Conservation (phyloP, 2,113 vertebrate genomes). For the Dasyornis broadbenti region DNA sequence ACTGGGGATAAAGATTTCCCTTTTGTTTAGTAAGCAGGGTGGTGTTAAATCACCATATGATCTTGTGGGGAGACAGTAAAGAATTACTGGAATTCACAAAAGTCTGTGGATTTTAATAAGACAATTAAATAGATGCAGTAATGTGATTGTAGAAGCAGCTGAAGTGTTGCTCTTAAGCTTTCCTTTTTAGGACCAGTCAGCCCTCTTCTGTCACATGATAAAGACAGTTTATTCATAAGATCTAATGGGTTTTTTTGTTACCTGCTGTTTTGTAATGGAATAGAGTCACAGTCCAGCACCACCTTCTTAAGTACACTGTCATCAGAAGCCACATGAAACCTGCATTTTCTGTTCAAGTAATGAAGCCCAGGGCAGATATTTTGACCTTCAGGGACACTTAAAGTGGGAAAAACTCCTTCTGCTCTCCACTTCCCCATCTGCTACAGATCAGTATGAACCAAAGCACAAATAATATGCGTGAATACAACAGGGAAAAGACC, state of each 20-base stretch:
- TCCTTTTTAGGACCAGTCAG: slow-evolving; percentile 5
- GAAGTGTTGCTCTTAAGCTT: neutral
- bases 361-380: neutral
- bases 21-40: slow-evolving; percentile 38
- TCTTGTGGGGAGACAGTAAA: slow-evolving; percentile 26
- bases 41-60: slow-evolving; percentile 4
- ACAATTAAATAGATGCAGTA: slow-evolving; percentile 10
- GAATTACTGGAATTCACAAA: slow-evolving; percentile 27
- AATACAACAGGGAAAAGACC: slow-evolving; percentile 48
- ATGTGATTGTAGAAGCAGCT: neutral
- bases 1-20: neutral
- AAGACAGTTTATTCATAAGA: neutral
- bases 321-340: neutral
- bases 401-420: slow-evolving; percentile 18
- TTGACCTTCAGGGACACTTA: neutral
- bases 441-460: slow-evolving; percentile 36
- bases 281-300: neutral
- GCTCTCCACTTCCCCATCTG: slow-evolving; percentile 36
- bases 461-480: slow-evolving; percentile 33
- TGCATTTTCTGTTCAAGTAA: neutral
- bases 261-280: neutral
- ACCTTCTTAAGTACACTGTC: neutral
- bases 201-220: neutral
- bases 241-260: neutral
- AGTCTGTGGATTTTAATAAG: slow-evolving; percentile 31